Percentiles rank a stretch among this genome's conserved stretches.
phyloP scores from a whole-genome alignment of 2,888 invertebrate species.

The Drosophila koepferae region DNA sequence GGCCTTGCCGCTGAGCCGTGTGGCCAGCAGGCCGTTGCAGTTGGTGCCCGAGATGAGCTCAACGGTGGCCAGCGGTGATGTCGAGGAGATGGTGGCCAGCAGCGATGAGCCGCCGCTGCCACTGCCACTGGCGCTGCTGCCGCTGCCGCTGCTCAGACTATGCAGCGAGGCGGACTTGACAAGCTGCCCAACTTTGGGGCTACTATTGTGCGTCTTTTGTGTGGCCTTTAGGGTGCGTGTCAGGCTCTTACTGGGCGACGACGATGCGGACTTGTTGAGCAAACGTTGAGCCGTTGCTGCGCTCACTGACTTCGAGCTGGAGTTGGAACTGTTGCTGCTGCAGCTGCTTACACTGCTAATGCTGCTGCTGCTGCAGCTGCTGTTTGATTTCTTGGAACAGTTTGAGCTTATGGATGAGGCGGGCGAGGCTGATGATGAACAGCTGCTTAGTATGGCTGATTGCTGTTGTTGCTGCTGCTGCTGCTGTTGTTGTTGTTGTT shows the following conservation, averaged over 20 bases:
- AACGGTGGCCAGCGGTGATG: constrained; percentile 80
- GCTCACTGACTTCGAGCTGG: constrained; percentile 46
- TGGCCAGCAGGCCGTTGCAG: constrained; percentile 83
- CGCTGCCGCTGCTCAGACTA: constrained; percentile 74
- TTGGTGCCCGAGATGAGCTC: constrained; percentile 82
- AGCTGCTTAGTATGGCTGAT: constrained; percentile 65
- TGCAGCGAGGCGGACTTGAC: constrained; percentile 81
- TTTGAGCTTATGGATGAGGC: constrained; percentile 82
- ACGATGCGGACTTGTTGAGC: constrained; percentile 63
- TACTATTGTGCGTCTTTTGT: constrained; percentile 63
- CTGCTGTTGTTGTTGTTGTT: constrained; percentile 35
- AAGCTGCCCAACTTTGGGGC: constrained; percentile 70
- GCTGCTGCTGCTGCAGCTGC: constrained; percentile 70
- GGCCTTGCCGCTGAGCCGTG: constrained; percentile 82
- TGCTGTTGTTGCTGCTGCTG: constrained; percentile 62
- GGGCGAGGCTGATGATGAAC: constrained; percentile 80
- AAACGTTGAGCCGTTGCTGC: constrained; percentile 67
- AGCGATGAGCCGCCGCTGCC: constrained; percentile 76
- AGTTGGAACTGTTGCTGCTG: constrained; percentile 59
- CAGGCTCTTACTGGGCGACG: constrained; percentile 71
- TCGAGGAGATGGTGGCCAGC: constrained; percentile 83
- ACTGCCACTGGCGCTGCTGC: constrained; percentile 49
- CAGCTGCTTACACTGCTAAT: constrained; percentile 55
- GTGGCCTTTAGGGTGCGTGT: constrained; percentile 70
- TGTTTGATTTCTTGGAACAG: constrained; percentile 77